Percentiles rank a stretch among this genome's conserved stretches.
Conservation (phyloP, 1,140 invertebrate species). For the Pentalonia nigronervosa region DNA sequence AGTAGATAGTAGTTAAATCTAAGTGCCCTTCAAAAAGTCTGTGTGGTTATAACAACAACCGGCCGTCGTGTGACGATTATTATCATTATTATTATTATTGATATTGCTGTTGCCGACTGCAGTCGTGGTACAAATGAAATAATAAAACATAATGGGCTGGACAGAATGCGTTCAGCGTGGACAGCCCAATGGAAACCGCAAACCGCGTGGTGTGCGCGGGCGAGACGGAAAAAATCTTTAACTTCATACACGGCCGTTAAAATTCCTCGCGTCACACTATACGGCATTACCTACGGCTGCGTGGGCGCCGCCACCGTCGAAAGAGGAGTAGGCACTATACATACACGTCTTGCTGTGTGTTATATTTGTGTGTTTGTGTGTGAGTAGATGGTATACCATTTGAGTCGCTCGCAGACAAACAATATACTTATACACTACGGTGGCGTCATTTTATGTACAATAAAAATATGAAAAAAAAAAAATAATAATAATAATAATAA, state of each 20-base stretch:
- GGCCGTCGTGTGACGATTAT: neutral
- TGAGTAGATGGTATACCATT: neutral
- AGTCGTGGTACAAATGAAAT: neutral
- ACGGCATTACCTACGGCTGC: neutral
- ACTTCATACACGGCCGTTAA: conserved; percentile 55
- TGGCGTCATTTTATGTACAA: conserved; percentile 33
- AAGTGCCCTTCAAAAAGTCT: neutral
- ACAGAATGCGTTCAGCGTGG: neutral
- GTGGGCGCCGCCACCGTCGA: conserved; percentile 36
- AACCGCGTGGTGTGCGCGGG: neutral
- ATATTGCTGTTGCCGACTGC: neutral
- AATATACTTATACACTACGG: conserved; percentile 14
- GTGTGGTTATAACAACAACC: neutral
- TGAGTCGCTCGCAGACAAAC: conserved; percentile 28
- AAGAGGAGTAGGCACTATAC: neutral
- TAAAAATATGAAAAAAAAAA: conserved; percentile 38
- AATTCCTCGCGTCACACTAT: conserved; percentile 51
- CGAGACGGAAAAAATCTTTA: conserved; percentile 7
- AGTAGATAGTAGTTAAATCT: neutral
- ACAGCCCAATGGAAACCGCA: neutral
- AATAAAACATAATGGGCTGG: conserved; percentile 38
- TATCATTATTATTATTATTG: neutral
- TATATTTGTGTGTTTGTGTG: neutral
- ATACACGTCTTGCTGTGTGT: neutral
- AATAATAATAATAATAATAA: conserved; percentile 47